Conservation (phyloP, 2,113 vertebrate genomes). For the Syngnathoides biaculeatus region DNA sequence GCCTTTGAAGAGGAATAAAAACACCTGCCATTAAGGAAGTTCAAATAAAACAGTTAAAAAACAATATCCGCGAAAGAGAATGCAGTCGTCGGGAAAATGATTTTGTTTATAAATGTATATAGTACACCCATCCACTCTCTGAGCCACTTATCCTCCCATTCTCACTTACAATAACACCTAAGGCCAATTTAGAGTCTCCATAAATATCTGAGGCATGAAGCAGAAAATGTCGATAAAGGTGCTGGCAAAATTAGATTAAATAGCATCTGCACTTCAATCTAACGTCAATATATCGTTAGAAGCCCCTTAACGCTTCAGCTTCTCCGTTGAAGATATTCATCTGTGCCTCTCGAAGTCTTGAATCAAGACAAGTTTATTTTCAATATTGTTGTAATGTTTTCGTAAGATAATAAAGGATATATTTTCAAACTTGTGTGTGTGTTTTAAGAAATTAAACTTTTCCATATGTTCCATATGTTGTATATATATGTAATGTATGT, state of each 20-base stretch:
- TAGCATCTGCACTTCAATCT: not conserved
- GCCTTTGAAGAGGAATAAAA: not conserved
- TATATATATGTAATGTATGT: too few species aligned
- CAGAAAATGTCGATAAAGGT: not conserved
- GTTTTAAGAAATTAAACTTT: not conserved
- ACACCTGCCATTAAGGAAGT: not conserved
- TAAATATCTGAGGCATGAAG: not conserved
- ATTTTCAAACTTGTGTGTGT: conserved; percentile 41
- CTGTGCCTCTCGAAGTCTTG: conserved; percentile 54
- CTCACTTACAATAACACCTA: too few species aligned
- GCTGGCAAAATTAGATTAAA: not conserved
- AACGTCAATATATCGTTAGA: not conserved
- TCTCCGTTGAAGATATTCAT: conserved; percentile 20
- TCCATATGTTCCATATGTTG: too few species aligned
- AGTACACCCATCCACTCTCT: too few species aligned
- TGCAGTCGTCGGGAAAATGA: conserved; percentile 3
- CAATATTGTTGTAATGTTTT: conserved; percentile 25
- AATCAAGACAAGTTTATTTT: conserved; percentile 44
- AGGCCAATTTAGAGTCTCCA: too few species aligned
- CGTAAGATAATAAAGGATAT: conserved; percentile 44
- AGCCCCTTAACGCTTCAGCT: conserved; percentile 4
- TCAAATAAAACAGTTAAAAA: not conserved
- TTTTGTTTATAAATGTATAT: conserved; percentile 22
- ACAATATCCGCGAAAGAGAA: not conserved
- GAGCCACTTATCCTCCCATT: too few species aligned